A percentile compares a stretch with the other conserved stretches of the same genome.
These are phyloP conservation scores for Gymnopithys bicolor DNA, from an alignment of 2,797 vertebrate genomes.

Conservation along the genomic window DNA sequence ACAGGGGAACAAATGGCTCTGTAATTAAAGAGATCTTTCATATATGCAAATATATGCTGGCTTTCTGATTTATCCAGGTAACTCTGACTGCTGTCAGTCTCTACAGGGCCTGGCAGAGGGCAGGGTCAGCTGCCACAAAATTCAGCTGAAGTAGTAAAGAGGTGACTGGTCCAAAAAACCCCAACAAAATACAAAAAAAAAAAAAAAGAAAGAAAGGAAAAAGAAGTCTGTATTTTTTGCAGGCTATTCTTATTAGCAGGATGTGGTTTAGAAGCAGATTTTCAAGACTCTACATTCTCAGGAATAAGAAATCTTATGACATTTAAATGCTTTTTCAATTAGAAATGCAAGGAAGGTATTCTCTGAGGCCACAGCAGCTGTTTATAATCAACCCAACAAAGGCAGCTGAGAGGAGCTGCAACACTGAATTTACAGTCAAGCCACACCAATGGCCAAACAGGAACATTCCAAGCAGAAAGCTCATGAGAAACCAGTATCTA, in stretches of 20 bases:
- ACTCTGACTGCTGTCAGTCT: neutral
- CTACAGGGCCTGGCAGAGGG: neutral
- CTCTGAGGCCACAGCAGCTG: neutral
- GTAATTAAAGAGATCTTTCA: neutral
- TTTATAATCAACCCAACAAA: neutral
- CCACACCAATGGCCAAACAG: neutral
- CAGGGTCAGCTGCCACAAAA: neutral
- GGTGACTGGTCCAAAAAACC: neutral
- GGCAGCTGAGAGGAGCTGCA: neutral
- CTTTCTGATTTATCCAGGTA: neutral
- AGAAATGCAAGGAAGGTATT: neutral
- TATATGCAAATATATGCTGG: neutral
- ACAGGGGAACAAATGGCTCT: neutral
- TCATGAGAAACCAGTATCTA: neutral
- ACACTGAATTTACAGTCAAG: neutral
- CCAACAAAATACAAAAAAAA: too few species aligned
- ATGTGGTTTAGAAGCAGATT: neutral
- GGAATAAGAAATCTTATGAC: fast-evolving
- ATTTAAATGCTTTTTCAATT: neutral
- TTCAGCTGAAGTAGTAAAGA: neutral
- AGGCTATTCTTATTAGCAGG: neutral
- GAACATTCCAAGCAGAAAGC: neutral
- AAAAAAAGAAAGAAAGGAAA: too few species aligned
- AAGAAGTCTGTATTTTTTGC: neutral
- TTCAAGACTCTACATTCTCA: neutral